Base-by-base conservation (phyloP, 2,797 vertebrate genomes). In the Hozukius guyotensis region DNA sequence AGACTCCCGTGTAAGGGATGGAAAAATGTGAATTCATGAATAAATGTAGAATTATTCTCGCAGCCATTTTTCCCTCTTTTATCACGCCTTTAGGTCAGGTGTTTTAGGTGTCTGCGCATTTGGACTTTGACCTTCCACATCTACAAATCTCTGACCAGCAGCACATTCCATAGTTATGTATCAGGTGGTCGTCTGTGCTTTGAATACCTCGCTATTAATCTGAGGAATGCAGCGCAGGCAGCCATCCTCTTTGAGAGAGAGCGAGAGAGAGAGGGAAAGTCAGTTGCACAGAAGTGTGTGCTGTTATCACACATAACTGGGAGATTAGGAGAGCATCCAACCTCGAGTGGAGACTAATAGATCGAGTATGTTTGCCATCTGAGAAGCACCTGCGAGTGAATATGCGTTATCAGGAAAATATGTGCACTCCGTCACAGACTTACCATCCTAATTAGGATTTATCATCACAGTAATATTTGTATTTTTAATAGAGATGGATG, bases 91-190 rank as follows among this genome's bases (percentile, higher is more conserved):
- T 12, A 18, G 69, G 71, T 82, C 68, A 80, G 63, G 72, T 72
- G 55, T 34, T 67, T 69, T 42, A 27, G 66, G 66, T 61, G 24
- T 25, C 20, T 60, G 25, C 13, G 27, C 34, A 46, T 66, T 73
- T 78, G 75, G 86, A 93, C 87, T 87, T 82, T 88, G 85, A 89
- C 85, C 81, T 32, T 69, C 68, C 64, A 63, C 77, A 56, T 13
- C 34, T 74, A 32, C 38, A 74, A 65, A 36, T 46, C 67, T 75
- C 60, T 72, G 77, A 88, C 73, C 76, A 36, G 77, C 59, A 75
- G 87, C 73, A 81, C 92, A 96, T 96, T 95, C 94, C 88, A 85
- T 52, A 67, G 85, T 84, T 76, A 82, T 78, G 70, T 53, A 86
- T 93, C 87, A 93, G 88, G 85, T 87, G 75, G 80, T 70, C 6